Percentiles rank a stretch among this genome's conserved stretches.
Evolutionary conservation across 1,140 invertebrate species (phyloP).

Genomic region (Pseudomyrmex pallidus): DNA sequence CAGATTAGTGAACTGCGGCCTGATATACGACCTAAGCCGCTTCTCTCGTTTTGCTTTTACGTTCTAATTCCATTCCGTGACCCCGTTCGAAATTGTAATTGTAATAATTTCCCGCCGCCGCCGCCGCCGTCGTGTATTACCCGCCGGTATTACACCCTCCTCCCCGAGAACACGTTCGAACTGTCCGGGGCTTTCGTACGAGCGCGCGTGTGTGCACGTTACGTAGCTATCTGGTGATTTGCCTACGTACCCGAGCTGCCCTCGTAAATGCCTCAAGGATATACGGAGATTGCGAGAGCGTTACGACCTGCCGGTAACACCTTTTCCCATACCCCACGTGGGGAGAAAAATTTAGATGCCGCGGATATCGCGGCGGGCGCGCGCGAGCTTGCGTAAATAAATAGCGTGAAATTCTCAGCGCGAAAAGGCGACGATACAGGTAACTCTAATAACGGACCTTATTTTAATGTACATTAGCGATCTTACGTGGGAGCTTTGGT

Average conservation of each 20-base stretch:
- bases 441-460: slow-evolving; percentile 24
- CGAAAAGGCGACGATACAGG: background rate
- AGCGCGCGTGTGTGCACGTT: background rate
- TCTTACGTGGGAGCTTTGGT: slow-evolving; percentile 5
- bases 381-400: slow-evolving; percentile 11
- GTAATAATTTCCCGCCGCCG: slow-evolving; percentile 59
- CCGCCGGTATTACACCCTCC: slow-evolving; percentile 11
- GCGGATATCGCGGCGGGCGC: slow-evolving; percentile 22
- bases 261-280: slow-evolving; percentile 59
- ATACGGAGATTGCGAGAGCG: slow-evolving; percentile 48
- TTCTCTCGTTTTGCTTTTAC: slow-evolving; percentile 62
- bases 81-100: slow-evolving; percentile 64
- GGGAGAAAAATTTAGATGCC: slow-evolving; percentile 41
- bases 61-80: slow-evolving; percentile 61
- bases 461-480: slow-evolving; percentile 46
- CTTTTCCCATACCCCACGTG: background rate
- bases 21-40: slow-evolving; percentile 47
- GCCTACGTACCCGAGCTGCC: slow-evolving; percentile 37
- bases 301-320: slow-evolving; percentile 11
- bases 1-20: slow-evolving; percentile 61
- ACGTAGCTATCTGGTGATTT: slow-evolving; percentile 42
- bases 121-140: slow-evolving; percentile 17
- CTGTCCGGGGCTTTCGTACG: slow-evolving; percentile 5
- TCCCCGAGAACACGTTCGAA: slow-evolving; percentile 13
- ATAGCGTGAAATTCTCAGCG: slow-evolving; percentile 5